phyloP scores from a whole-genome alignment of 2,888 invertebrate species.

The Tribolium freemani region DNA sequence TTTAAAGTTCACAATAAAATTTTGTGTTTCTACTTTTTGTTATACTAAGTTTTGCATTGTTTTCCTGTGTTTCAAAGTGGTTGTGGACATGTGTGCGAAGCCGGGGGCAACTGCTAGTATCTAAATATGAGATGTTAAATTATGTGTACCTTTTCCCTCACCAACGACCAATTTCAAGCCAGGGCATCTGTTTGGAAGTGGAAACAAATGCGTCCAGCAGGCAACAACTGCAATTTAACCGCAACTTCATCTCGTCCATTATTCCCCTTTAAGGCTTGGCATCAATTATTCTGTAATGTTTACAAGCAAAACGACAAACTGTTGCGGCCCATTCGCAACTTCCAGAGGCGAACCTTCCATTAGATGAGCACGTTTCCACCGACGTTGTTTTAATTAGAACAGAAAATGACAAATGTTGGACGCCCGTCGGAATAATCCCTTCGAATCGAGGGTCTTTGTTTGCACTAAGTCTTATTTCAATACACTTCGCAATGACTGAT shows the following conservation, averaged over 20 bases:
- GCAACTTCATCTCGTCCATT: conserved; percentile 25
- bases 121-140: neutral
- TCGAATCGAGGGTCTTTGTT: conserved; percentile 13
- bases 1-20: too few species aligned
- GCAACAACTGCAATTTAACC: conserved; percentile 25
- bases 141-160: neutral
- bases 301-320: conserved; percentile 33
- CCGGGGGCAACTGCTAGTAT: neutral
- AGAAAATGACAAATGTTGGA: conserved; percentile 40
- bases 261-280: conserved; percentile 25
- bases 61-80: too few species aligned
- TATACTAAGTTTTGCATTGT: too few species aligned
- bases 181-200: conserved; percentile 8
- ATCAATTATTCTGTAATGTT: conserved; percentile 32
- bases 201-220: conserved; percentile 28
- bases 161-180: neutral
- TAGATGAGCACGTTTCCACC: conserved; percentile 27
- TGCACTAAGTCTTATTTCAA: conserved; percentile 29
- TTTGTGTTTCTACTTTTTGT: too few species aligned
- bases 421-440: conserved; percentile 20
- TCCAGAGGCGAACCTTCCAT: conserved; percentile 21
- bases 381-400: conserved; percentile 38
- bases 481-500: conserved; percentile 20
- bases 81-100: too few species aligned
- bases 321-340: conserved; percentile 31